Conservation (phyloP, 2,888 invertebrate genomes). For the Andricus quercusramuli region DNA sequence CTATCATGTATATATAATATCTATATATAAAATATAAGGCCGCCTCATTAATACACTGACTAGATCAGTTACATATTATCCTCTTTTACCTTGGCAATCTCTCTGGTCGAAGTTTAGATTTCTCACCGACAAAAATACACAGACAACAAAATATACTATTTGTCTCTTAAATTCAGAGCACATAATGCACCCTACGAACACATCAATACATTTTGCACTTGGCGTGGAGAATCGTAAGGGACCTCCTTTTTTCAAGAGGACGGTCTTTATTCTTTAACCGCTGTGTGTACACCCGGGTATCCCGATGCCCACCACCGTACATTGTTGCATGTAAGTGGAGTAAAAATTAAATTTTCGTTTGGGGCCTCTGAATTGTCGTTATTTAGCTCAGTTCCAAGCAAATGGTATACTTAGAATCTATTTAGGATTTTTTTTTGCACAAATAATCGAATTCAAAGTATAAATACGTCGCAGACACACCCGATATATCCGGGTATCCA, state of each 20-base stretch:
- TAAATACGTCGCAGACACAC: too few relatives aligned
- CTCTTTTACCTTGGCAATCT: conserved; percentile 57
- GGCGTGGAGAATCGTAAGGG: conserved; percentile 28
- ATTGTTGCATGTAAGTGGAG: too few relatives aligned
- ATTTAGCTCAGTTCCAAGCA: too few relatives aligned
- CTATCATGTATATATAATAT: conserved; percentile 47
- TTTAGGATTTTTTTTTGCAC: too few relatives aligned
- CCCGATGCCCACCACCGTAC: too few relatives aligned
- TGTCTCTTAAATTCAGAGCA: conserved; percentile 48
- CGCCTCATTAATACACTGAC: conserved; percentile 78
- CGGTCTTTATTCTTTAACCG: conserved; percentile 16
- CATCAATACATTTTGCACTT: conserved; percentile 34
- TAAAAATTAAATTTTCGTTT: too few relatives aligned
- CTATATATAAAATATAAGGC: conserved; percentile 78
- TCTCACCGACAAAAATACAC: conserved; percentile 68
- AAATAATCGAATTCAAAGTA: too few relatives aligned
- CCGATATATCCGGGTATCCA: too few relatives aligned
- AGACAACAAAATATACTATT: conserved; percentile 71
- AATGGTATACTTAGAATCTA: too few relatives aligned
- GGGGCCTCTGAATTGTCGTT: too few relatives aligned
- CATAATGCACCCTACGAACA: conserved; percentile 44
- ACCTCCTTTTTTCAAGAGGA: conserved; percentile 26
- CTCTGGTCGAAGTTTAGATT: conserved; percentile 50
- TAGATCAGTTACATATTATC: conserved; percentile 75
- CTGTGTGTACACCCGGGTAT: too few relatives aligned